Percentiles rank a stretch among this genome's conserved stretches.
phyloP scores from a whole-genome alignment of 2,113 vertebrate species.

The Motacilla alba region DNA sequence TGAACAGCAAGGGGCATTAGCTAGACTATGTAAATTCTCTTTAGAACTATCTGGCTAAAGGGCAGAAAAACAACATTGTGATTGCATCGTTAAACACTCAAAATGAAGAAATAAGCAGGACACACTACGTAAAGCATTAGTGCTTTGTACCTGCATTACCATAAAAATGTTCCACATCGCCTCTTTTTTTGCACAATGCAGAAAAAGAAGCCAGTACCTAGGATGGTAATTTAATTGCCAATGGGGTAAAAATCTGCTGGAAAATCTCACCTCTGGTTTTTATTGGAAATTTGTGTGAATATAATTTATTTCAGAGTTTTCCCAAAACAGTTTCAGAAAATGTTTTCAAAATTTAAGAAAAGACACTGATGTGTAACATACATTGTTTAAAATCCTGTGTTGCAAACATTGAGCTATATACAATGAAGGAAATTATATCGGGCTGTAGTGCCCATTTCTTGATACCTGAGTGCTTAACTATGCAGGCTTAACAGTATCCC shows the following conservation, averaged over 20 bases:
- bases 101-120: conserved; percentile 37
- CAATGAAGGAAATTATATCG: background rate
- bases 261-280: background rate
- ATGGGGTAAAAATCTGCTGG: background rate
- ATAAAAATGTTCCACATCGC: background rate
- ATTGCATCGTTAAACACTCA: conserved; percentile 48
- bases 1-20: background rate
- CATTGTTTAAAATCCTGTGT: background rate
- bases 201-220: background rate
- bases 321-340: background rate
- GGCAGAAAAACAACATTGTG: background rate
- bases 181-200: background rate
- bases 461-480: conserved; percentile 43
- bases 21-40: background rate
- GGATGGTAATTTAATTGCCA: background rate
- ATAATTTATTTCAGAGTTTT: background rate
- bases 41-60: background rate
- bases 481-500: background rate
- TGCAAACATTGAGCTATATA: background rate
- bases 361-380: background rate
- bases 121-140: background rate
- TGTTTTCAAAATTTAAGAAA: background rate
- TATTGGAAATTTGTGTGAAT: background rate
- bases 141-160: background rate
- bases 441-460: background rate